These are phyloP conservation scores for Rhinogobio ventralis DNA, from an alignment of 2,797 vertebrate genomes.

Conservation along the genomic window DNA sequence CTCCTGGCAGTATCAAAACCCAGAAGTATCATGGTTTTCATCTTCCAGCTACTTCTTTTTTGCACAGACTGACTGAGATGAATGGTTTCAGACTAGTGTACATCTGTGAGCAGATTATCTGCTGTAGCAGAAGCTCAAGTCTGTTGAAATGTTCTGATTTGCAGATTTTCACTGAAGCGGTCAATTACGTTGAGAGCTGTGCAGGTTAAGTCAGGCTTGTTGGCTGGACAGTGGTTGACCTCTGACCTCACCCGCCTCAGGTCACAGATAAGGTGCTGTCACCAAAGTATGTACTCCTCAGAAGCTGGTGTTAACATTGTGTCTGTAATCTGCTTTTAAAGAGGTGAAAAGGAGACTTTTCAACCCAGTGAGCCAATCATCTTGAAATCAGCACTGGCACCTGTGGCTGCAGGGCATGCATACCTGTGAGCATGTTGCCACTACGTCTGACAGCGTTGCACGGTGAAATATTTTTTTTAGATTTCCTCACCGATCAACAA, in stretches of 20 bases:
- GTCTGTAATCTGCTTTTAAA: constrained; percentile 33
- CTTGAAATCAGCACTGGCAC: constrained; percentile 37
- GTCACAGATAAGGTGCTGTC: constrained; percentile 54
- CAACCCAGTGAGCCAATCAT: constrained; percentile 22
- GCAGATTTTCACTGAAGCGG: constrained; percentile 35
- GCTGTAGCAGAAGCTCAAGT: constrained; percentile 36
- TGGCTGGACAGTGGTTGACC: constrained; percentile 56
- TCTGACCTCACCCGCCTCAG: constrained; percentile 60
- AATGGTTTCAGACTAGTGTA: constrained; percentile 36
- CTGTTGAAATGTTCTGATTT: constrained; percentile 37
- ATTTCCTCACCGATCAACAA: constrained; percentile 46
- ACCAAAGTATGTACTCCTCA: constrained; percentile 54
- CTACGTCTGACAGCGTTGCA: constrained; percentile 2
- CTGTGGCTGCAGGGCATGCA: constrained; percentile 12
- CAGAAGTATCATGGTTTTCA: constrained; percentile 12
- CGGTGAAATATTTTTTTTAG: constrained; percentile 36
- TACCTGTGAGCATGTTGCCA: constrained; percentile 48
- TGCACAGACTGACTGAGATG: constrained; percentile 6
- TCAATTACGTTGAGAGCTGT: constrained; percentile 46
- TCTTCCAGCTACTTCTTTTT: not conserved
- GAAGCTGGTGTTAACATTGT: constrained; percentile 8
- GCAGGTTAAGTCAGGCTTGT: constrained; percentile 53
- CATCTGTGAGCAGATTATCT: constrained; percentile 19
- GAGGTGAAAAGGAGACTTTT: constrained; percentile 28
- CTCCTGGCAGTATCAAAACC: constrained; percentile 13